Conservation (phyloP, 2,888 invertebrate genomes). For the Achlya flavicornis region DNA sequence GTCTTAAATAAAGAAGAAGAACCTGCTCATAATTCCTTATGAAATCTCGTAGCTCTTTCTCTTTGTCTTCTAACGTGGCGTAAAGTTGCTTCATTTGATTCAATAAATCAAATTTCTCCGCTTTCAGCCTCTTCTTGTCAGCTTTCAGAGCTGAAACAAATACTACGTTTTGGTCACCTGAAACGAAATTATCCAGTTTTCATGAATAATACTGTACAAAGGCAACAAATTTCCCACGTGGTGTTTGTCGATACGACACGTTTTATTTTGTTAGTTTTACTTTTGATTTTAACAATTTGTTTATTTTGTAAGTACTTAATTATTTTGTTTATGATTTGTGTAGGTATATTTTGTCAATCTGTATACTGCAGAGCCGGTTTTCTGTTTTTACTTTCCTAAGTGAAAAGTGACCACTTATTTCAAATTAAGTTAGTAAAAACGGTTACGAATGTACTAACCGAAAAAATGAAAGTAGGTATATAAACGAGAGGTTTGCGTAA, state of each 20-base stretch:
- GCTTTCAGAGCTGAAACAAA: slow-evolving; percentile 89
- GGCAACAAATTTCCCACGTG: too few relatives aligned
- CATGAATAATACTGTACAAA: too few relatives aligned
- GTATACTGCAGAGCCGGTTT: too few relatives aligned
- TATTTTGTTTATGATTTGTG: too few relatives aligned
- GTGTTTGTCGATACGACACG: too few relatives aligned
- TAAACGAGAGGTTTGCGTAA: slow-evolving; percentile 24
- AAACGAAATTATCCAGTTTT: not conserved
- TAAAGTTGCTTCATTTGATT: slow-evolving; percentile 98
- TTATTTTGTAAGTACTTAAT: too few relatives aligned
- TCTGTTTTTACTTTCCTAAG: too few relatives aligned
- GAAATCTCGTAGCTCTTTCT: slow-evolving; percentile 95
- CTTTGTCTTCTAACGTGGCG: slow-evolving; percentile 96
- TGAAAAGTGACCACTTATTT: too few relatives aligned
- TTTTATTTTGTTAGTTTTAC: too few relatives aligned
- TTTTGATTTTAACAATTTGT: too few relatives aligned
- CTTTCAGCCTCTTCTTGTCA: slow-evolving; percentile 95
- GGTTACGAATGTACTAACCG: slow-evolving; percentile 8
- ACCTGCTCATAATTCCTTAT: slow-evolving; percentile 97
- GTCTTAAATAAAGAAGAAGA: too few relatives aligned
- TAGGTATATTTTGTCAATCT: too few relatives aligned
- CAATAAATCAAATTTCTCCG: slow-evolving; percentile 96
- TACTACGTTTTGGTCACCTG: slow-evolving; percentile 16
- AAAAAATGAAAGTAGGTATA: slow-evolving; percentile 26
- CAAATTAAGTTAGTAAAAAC: not conserved